These are phyloP conservation scores for Vidua macroura DNA, from an alignment of 2,113 vertebrate genomes.

Conservation along the genomic window DNA sequence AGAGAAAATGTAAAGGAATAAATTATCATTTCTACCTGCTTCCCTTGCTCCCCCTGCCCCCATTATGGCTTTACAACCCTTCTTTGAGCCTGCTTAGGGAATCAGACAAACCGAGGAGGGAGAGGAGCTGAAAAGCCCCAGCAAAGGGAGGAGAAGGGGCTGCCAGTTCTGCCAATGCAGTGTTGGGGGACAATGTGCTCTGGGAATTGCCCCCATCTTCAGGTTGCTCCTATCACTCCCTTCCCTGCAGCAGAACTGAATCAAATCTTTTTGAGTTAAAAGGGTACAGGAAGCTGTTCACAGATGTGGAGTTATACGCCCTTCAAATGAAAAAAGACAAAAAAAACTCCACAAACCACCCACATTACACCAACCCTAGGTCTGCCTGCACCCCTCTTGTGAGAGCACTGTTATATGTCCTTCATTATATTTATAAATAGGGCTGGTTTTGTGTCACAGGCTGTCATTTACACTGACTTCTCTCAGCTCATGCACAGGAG, in stretches of 20 bases:
- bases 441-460: neutral
- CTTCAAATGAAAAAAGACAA: neutral
- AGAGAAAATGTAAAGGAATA: neutral
- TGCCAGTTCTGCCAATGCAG: accelerated
- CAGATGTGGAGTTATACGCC: neutral
- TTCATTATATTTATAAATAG: neutral
- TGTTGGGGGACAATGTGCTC: accelerated
- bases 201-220: neutral
- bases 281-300: neutral
- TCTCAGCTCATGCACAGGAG: neutral
- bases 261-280: neutral
- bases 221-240: neutral
- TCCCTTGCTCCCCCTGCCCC: neutral
- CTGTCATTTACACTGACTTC: neutral
- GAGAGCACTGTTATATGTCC: neutral
- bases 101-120: neutral
- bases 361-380: neutral
- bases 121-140: neutral
- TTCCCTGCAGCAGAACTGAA: neutral
- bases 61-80: neutral
- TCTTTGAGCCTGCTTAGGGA: neutral
- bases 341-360: neutral
- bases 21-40: neutral
- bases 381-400: neutral
- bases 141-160: neutral